Evolutionary conservation across 2,797 vertebrate genomes (phyloP).

Genomic region (Poliocrania exsul): DNA sequence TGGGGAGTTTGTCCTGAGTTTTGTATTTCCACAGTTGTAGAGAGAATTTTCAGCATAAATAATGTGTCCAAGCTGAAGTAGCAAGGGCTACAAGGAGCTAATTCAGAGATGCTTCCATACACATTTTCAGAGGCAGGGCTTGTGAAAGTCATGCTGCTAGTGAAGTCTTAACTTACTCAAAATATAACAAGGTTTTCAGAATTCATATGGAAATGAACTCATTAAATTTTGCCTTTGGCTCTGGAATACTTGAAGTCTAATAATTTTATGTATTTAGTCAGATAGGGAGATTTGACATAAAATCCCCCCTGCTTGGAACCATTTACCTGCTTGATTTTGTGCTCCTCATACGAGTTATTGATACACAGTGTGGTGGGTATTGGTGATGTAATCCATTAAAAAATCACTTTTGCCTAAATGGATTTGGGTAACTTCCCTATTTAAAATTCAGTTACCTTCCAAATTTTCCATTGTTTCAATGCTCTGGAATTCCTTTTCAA

Average conservation of each 20-base stretch:
- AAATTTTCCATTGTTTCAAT: background rate
- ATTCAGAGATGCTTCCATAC: background rate
- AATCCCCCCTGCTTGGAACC: background rate
- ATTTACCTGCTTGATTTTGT: background rate
- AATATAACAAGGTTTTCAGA: background rate
- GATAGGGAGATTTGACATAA: background rate
- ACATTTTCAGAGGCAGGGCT: background rate
- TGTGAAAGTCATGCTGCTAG: background rate
- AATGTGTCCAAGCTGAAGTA: background rate
- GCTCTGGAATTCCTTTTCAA: background rate
- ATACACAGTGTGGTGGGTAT: background rate
- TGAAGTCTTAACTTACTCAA: background rate
- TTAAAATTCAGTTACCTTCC: background rate
- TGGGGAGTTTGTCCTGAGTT: background rate
- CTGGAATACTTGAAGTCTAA: background rate
- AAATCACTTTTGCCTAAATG: background rate
- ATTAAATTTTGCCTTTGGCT: background rate
- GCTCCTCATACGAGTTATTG: background rate
- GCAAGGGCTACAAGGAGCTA: background rate
- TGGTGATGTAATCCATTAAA: background rate
- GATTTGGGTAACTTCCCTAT: background rate
- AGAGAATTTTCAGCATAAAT: background rate
- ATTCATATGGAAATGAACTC: background rate
- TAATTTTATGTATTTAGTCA: background rate
- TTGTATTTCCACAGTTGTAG: background rate